phyloP scores from a whole-genome alignment of 1,140 invertebrate species.

The Scaptodrosophila lebanonensis region DNA sequence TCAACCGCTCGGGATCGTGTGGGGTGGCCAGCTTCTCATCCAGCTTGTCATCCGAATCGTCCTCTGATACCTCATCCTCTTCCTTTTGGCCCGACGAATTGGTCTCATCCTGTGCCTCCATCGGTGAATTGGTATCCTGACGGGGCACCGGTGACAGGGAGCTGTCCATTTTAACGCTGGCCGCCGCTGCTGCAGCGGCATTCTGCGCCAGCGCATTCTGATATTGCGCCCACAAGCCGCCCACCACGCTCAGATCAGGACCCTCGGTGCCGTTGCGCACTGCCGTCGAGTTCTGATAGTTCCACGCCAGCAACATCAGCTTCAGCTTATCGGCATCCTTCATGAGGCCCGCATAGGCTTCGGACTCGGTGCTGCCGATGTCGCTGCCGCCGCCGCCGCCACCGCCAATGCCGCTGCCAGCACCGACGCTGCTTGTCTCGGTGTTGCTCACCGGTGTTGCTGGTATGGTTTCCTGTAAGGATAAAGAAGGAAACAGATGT shows the following conservation, averaged over 20 bases:
- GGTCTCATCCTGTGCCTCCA: conserved; percentile 91
- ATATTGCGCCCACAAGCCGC: conserved; percentile 88
- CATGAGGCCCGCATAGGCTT: conserved; percentile 78
- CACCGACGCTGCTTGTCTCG: conserved; percentile 54
- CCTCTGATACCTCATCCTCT: conserved; percentile 93
- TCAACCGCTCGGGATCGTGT: conserved; percentile 95
- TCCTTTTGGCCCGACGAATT: conserved; percentile 96
- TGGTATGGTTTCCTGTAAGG: conserved; percentile 61
- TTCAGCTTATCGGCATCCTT: conserved; percentile 91
- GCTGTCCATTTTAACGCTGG: conserved; percentile 56
- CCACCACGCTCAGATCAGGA: conserved; percentile 79
- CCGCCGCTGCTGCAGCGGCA: conserved; percentile 60
- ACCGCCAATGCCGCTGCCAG: conserved; percentile 40
- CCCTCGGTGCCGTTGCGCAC: conserved; percentile 73
- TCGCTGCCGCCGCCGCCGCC: conserved; percentile 38
- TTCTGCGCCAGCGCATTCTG: conserved; percentile 78
- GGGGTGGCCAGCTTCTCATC: conserved; percentile 86
- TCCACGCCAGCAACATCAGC: conserved; percentile 90
- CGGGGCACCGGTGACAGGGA: conserved; percentile 71
- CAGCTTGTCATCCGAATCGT: conserved; percentile 93
- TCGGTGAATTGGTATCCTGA: conserved; percentile 61
- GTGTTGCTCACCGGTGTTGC: conserved; percentile 67
- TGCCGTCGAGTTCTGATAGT: conserved; percentile 86
- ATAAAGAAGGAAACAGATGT: background rate
- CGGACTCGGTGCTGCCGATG: conserved; percentile 56